Conservation (phyloP, 2,888 invertebrate species). For the Nemotelus pantherinus region DNA sequence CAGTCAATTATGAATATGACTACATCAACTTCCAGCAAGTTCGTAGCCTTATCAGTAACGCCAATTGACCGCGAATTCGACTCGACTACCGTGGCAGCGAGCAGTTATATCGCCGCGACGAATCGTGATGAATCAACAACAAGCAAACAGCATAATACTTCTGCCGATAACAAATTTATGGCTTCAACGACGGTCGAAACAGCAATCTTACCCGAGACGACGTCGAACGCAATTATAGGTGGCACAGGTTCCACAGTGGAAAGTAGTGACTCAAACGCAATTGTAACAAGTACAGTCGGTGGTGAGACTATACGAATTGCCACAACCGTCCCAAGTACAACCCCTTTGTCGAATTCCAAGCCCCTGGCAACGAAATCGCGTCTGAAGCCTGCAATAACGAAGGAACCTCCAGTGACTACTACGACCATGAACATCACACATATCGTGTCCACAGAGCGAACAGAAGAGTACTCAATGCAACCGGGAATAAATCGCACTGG, state of each 20-base stretch:
- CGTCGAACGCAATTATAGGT: not conserved
- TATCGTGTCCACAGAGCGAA: conserved; percentile 22
- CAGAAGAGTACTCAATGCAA: conserved; percentile 22
- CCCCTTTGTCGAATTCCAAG: not conserved
- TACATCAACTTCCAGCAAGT: not conserved
- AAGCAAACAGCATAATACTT: conserved; percentile 29
- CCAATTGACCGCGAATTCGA: conserved; percentile 26
- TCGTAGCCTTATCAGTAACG: conserved; percentile 16
- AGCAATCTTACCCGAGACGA: conserved; percentile 6
- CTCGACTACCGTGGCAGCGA: conserved; percentile 55
- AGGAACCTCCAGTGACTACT: conserved; percentile 4
- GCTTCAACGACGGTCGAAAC: conserved; percentile 2
- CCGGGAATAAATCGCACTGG: not conserved
- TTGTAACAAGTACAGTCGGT: conserved; percentile 7
- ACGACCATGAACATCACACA: not conserved
- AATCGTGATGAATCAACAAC: conserved; percentile 41
- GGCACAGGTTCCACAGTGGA: not conserved
- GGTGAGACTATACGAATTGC: not conserved
- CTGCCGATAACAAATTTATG: conserved; percentile 17
- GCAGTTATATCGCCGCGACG: conserved; percentile 57
- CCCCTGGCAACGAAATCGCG: not conserved
- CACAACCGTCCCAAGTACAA: conserved; percentile 28
- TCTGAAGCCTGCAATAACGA: not conserved
- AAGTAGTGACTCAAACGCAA: conserved; percentile 23
- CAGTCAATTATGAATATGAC: conserved; percentile 21